Conservation (phyloP, 2,797 vertebrate species). For the Phoxinus dragarum region DNA sequence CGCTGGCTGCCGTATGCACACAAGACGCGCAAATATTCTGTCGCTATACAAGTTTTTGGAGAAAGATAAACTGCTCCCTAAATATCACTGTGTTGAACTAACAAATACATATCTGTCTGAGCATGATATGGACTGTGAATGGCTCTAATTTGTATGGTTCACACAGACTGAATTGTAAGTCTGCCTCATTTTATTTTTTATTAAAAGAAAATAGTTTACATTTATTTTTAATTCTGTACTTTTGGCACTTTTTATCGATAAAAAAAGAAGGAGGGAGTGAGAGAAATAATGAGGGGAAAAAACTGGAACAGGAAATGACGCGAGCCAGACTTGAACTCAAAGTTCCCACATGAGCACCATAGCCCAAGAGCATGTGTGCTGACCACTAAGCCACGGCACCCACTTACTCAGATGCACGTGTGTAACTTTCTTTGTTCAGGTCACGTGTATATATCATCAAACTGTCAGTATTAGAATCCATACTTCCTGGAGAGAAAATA, state of each 20-base stretch:
- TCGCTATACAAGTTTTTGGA: not conserved
- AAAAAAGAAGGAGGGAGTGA: not conserved
- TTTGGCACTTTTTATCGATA: not conserved
- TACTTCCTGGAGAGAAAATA: constrained; percentile 4
- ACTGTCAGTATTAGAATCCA: not conserved
- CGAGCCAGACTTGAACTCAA: not conserved
- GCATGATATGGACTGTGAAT: constrained; percentile 3
- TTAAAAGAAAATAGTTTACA: not conserved
- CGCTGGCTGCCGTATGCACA: constrained; percentile 16
- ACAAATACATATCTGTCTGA: constrained; percentile 11
- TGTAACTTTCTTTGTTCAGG: not conserved
- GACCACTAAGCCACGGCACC: not conserved
- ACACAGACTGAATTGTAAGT: not conserved
- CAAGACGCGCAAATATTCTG: not conserved
- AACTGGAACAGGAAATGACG: not conserved
- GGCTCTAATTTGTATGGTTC: constrained; percentile 16
- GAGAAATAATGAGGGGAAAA: not conserved
- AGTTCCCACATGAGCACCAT: not conserved
- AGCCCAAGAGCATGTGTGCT: not conserved
- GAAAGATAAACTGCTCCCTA: constrained; percentile 25
- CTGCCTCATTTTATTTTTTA: not conserved
- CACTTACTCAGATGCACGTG: not conserved
- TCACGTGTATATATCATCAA: not conserved
- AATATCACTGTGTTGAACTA: constrained; percentile 24
- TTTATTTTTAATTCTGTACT: not conserved